These are phyloP conservation scores for Palaemon carinicauda DNA, from an alignment of 1,140 invertebrate genomes.

Conservation along the genomic window DNA sequence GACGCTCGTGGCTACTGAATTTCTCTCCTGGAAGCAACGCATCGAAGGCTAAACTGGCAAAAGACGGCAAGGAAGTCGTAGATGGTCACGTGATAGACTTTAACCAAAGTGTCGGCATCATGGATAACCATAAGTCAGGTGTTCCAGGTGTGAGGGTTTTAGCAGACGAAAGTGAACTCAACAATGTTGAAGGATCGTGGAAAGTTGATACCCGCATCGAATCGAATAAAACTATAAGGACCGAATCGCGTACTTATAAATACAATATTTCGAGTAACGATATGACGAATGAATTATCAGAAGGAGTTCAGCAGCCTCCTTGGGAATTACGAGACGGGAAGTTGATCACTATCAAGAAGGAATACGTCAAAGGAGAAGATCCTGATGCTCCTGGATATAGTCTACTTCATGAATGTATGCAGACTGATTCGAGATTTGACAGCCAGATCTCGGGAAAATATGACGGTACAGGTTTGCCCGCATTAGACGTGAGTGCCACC, in stretches of 20 bases:
- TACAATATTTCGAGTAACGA: conserved; percentile 12
- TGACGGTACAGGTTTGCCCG: not conserved
- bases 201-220: conserved; percentile 12
- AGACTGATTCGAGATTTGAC: not conserved
- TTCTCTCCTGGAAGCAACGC: conserved; percentile 38
- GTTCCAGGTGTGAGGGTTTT: conserved; percentile 6
- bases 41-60: conserved; percentile 28
- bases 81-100: conserved; percentile 11
- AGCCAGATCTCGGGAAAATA: not conserved
- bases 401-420: conserved; percentile 37
- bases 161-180: not conserved
- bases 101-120: conserved; percentile 19
- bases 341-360: conserved; percentile 17
- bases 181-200: not conserved
- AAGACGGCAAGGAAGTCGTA: conserved; percentile 53
- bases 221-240: not conserved
- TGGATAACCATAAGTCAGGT: not conserved
- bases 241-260: not conserved
- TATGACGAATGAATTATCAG: not conserved
- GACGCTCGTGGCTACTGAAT: conserved; percentile 46
- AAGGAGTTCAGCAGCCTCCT: not conserved
- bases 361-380: conserved; percentile 27
- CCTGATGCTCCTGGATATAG: conserved; percentile 38
- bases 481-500: conserved; percentile 16
- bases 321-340: conserved; percentile 35